These are phyloP conservation scores for Monomorium pharaonis DNA, from an alignment of 1,140 invertebrate genomes.

Conservation along the genomic window DNA sequence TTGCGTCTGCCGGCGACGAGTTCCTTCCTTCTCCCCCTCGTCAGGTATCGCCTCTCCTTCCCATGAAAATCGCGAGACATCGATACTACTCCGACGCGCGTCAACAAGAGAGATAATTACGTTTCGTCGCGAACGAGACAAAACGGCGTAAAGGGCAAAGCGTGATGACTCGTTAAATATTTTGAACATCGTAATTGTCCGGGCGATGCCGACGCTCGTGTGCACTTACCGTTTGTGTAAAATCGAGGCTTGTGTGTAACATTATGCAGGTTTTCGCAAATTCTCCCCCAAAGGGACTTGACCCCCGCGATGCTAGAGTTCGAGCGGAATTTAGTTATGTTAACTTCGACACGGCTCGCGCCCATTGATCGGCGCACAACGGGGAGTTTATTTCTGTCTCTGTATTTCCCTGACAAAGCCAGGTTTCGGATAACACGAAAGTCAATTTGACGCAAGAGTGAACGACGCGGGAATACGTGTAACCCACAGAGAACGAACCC, in stretches of 20 bases:
- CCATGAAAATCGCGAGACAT: not conserved
- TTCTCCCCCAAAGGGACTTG: not conserved
- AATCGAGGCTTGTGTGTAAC: too few relatives aligned
- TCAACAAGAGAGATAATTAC: not conserved
- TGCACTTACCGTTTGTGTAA: not conserved
- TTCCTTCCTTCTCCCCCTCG: not conserved
- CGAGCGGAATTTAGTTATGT: constrained; percentile 12
- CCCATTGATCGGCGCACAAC: constrained; percentile 19
- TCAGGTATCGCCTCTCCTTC: not conserved
- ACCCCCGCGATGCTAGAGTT: not conserved
- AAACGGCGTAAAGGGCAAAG: not conserved
- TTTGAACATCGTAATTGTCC: not conserved
- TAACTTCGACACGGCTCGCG: not conserved
- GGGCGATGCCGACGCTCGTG: not conserved
- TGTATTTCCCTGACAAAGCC: constrained; percentile 25
- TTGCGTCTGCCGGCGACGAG: constrained; percentile 27
- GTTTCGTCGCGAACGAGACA: not conserved
- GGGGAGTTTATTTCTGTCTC: constrained; percentile 15
- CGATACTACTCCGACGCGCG: not conserved
- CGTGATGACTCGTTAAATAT: not conserved
- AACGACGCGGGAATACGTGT: not conserved
- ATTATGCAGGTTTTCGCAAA: not conserved
- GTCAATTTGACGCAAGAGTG: constrained; percentile 18
- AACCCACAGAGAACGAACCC: not conserved
- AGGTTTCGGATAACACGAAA: constrained; percentile 36